Percentiles rank a stretch among this genome's conserved stretches.
phyloP scores from a whole-genome alignment of 1,140 invertebrate species.

The Polypedilum pembai region DNA sequence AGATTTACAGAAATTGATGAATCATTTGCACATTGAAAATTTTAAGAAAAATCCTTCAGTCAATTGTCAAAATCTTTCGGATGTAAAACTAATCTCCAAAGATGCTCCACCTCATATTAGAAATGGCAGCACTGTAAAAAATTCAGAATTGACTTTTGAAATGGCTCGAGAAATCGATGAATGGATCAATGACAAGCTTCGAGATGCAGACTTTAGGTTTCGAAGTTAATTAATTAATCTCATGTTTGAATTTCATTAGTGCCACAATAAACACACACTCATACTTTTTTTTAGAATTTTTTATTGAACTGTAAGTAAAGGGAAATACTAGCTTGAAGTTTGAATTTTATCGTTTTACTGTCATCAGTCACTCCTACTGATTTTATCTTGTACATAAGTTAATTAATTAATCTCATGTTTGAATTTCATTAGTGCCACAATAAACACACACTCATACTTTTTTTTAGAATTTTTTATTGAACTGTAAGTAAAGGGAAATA shows the following conservation, averaged over 20 bases:
- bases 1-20: slow-evolving; percentile 48
- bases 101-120: slow-evolving; percentile 53
- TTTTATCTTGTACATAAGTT: too few species aligned
- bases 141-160: slow-evolving; percentile 53
- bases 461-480: too few species aligned
- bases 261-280: too few species aligned
- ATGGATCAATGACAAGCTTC: slow-evolving; percentile 56
- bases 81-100: slow-evolving; percentile 46
- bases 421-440: too few species aligned
- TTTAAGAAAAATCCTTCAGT: slow-evolving; percentile 67
- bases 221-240: background rate
- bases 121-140: slow-evolving; percentile 57
- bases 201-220: slow-evolving; percentile 50
- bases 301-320: too few species aligned
- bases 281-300: too few species aligned
- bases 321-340: too few species aligned
- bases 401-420: background rate
- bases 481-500: too few species aligned
- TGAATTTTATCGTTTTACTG: too few species aligned
- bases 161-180: slow-evolving; percentile 50
- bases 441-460: too few species aligned
- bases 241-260: too few species aligned
- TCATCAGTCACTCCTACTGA: too few species aligned
- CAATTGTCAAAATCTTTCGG: slow-evolving; percentile 54
- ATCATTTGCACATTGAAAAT: slow-evolving; percentile 62